Evolutionary conservation across 2,888 invertebrate genomes (phyloP), one percentile per base, ranked within the genome.

Genomic region (Coronaproctus castanopsis): DNA sequence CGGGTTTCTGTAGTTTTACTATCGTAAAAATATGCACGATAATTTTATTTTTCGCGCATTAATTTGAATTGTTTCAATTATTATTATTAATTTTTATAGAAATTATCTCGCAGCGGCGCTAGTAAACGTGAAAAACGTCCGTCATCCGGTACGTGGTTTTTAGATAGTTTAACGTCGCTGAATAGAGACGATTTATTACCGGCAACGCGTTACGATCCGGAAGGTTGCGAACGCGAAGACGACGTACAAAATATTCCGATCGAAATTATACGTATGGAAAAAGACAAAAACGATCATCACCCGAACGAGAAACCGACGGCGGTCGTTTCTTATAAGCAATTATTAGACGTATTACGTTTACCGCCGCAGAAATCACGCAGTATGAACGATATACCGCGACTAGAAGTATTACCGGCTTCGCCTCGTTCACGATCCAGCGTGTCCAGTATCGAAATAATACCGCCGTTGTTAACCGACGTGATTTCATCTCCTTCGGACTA

Each of bases 221-320:
- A 79, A 64, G 77, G 77, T 57, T 80, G 79, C 65, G 75, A 79
- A 63, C 78, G 78, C 65, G 66, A 67, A 52, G 65, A 65, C 50
- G 64, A 62, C 68, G 73, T 77, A 22, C 85, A 83, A 67, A 88
- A 91, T 69, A 76, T 91, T 63, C 91, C 89, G 2, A 92, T 92
- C 59, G 92, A 92, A 73, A 73, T 92, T 59, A 78, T 90, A 24
- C 79, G 89, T 50, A 76, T 91, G 61, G 86, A 87, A 68, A 81
- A 81, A 65, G 70, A 65, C 53, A 61, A 63, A 55, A n/a, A n/a
- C n/a, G 66, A 67, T 23, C 52, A 63, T 14, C 51, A 64, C 63
- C 50, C 22, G n/a, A 22, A 14, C 19, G 58, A 58, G 14, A 49
- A 49, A 20, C 36, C 58, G 2, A 53, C 61, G 5, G 21, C 62